Conservation (phyloP, 2,113 vertebrate species). For the Gymnobelideus leadbeateri region DNA sequence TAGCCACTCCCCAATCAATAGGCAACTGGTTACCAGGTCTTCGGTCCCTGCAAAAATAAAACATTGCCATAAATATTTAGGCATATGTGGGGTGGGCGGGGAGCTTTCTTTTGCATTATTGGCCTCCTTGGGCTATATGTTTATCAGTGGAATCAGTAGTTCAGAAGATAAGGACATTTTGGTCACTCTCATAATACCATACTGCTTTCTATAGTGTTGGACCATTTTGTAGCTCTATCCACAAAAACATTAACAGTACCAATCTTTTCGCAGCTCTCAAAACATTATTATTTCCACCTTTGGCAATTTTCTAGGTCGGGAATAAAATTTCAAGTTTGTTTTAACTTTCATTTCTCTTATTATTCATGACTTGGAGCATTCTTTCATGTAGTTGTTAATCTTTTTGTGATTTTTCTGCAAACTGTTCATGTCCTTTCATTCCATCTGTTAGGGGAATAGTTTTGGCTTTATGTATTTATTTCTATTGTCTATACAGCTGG, state of each 20-base stretch:
- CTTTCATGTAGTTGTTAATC: neutral
- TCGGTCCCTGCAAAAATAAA: neutral
- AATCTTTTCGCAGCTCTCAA: neutral
- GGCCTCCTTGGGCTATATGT: neutral
- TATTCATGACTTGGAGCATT: neutral
- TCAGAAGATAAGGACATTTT: neutral
- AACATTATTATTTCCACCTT: neutral
- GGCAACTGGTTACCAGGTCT: neutral
- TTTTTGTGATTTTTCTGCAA: neutral
- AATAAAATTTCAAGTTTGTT: neutral
- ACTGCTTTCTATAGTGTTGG: neutral
- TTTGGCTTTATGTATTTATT: neutral
- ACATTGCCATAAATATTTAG: neutral
- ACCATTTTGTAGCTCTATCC: neutral
- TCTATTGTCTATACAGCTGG: neutral
- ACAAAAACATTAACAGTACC: neutral
- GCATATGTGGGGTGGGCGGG: neutral
- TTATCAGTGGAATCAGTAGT: neutral
- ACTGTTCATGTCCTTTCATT: neutral
- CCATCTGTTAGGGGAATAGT: neutral
- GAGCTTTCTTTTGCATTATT: neutral
- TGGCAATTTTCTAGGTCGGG: neutral
- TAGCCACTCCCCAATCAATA: neutral
- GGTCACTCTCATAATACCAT: neutral
- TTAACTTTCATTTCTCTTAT: neutral